These are phyloP conservation scores for Tarsius wallacei DNA, from an alignment of 2,797 vertebrate genomes.

Conservation along the genomic window DNA sequence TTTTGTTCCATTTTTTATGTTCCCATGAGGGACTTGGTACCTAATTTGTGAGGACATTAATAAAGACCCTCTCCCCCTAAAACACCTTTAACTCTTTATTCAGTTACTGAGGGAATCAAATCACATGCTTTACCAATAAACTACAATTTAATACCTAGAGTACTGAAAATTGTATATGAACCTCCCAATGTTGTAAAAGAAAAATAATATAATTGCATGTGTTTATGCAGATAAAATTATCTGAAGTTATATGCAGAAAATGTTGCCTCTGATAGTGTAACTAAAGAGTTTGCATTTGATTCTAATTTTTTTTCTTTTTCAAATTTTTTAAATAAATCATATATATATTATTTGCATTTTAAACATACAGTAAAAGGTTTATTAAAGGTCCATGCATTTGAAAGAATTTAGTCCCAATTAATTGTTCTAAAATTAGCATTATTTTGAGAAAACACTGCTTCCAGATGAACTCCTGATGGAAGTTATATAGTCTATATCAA, in stretches of 20 bases:
- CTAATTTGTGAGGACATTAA: neutral
- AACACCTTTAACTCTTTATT: neutral
- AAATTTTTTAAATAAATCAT: neutral
- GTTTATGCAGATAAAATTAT: slow-evolving; percentile 22
- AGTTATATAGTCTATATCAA: neutral
- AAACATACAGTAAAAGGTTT: neutral
- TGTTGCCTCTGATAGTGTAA: neutral
- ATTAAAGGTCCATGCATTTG: neutral
- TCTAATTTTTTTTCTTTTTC: neutral
- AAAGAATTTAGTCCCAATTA: neutral
- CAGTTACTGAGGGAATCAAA: neutral
- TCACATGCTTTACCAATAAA: neutral
- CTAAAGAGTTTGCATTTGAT: neutral
- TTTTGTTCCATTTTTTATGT: neutral
- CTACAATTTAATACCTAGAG: neutral
- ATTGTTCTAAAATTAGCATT: neutral
- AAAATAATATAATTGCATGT: neutral
- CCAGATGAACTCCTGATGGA: neutral
- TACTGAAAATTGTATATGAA: neutral
- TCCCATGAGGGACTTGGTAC: neutral
- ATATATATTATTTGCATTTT: neutral
- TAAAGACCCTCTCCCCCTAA: neutral
- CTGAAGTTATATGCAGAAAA: neutral
- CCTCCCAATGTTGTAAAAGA: neutral
- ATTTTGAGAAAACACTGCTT: slow-evolving; percentile 30